phyloP scores from a whole-genome alignment of 2,888 invertebrate species.

The Trilocha varians region DNA sequence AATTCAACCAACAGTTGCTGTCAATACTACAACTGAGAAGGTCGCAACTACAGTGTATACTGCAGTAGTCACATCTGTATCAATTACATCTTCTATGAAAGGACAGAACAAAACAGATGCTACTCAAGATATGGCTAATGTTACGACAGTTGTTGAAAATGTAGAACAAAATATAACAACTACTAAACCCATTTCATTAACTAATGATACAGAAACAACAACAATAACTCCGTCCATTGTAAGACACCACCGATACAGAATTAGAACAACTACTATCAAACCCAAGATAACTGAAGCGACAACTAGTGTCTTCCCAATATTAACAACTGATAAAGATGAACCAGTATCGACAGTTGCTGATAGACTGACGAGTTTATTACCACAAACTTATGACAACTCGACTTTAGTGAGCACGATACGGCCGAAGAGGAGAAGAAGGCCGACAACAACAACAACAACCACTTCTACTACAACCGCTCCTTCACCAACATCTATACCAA shows the following conservation, averaged over 20 bases:
- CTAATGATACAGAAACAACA: constrained; percentile 37
- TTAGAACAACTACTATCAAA: constrained; percentile 58
- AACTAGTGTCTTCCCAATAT: constrained; percentile 31
- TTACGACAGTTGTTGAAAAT: constrained; percentile 27
- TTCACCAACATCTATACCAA: constrained; percentile 18
- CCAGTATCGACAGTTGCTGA: constrained; percentile 39
- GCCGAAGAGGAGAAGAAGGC: constrained; percentile 54
- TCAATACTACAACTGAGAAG: constrained; percentile 58
- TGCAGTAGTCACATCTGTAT: constrained; percentile 68
- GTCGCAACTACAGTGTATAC: constrained; percentile 65
- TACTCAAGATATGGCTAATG: constrained; percentile 29
- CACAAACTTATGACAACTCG: constrained; percentile 35
- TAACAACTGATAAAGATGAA: constrained; percentile 28
- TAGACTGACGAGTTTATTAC: constrained; percentile 38
- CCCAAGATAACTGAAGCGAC: constrained; percentile 45
- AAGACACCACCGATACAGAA: constrained; percentile 43
- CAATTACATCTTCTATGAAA: constrained; percentile 67
- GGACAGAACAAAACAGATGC: constrained; percentile 58
- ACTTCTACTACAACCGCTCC: constrained; percentile 35
- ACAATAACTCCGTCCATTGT: constrained; percentile 20
- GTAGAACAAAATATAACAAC: constrained; percentile 27
- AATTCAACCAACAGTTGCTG: constrained; percentile 21
- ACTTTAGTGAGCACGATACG: constrained; percentile 34
- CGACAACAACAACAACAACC: constrained; percentile 57
- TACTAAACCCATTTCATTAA: constrained; percentile 21